phyloP scores from a whole-genome alignment of 2,888 invertebrate genomes.

The Hyalella azteca region DNA sequence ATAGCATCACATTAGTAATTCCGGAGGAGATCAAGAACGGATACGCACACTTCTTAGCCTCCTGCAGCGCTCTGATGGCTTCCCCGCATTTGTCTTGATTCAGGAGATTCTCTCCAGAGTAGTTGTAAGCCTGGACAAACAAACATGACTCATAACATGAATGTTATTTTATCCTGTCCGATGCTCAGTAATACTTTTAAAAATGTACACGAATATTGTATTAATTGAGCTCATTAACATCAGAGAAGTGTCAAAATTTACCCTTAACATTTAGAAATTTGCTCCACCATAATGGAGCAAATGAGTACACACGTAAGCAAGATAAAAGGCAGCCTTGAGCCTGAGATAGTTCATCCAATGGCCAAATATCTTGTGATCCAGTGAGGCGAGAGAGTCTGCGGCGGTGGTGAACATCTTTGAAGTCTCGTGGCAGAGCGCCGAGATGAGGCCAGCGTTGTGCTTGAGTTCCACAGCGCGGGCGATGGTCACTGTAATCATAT shows the following conservation, averaged over 20 bases:
- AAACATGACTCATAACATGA: no score
- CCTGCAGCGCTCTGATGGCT: slow-evolving; percentile 69
- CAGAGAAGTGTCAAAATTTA: no score
- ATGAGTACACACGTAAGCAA: slow-evolving; percentile 67
- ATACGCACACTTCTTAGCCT: slow-evolving; percentile 66
- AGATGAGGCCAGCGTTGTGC: slow-evolving; percentile 69
- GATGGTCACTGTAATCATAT: slow-evolving; percentile 67
- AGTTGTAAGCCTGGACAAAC: slow-evolving; percentile 69
- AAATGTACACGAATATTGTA: no score
- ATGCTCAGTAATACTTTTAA: no score
- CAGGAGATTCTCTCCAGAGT: slow-evolving; percentile 69
- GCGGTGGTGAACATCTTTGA: slow-evolving; percentile 69
- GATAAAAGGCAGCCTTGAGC: slow-evolving; percentile 70
- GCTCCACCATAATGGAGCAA: not conserved
- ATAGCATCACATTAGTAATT: no score
- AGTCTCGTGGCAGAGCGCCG: slow-evolving; percentile 70
- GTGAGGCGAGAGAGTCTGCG: slow-evolving; percentile 66
- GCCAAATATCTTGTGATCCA: slow-evolving; percentile 66
- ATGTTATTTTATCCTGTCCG: no score
- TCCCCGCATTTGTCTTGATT: slow-evolving; percentile 72
- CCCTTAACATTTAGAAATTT: no score
- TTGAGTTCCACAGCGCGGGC: slow-evolving; percentile 72
- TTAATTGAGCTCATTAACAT: no score
- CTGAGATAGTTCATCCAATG: slow-evolving; percentile 71
- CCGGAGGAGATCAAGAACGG: no score